A percentile compares a stretch with the other conserved stretches of the same genome.
These are phyloP conservation scores for Oligia strigilis DNA, from an alignment of 2,888 invertebrate genomes.

Conservation along the genomic window DNA sequence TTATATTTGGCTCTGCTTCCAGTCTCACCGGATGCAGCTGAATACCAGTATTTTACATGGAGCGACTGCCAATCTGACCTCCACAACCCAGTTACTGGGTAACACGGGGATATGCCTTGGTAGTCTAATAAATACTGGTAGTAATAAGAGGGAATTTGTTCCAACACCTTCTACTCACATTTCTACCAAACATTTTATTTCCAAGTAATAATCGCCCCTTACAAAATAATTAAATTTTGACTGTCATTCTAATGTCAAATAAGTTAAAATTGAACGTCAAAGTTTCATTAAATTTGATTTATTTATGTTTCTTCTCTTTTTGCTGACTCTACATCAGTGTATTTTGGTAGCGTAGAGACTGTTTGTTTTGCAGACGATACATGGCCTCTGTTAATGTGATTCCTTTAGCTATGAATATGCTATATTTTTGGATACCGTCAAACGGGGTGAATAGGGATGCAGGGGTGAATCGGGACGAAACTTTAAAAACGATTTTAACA, in stretches of 20 bases:
- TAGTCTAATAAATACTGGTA: background rate
- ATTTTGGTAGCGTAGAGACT: constrained; percentile 45
- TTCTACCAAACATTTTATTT: background rate
- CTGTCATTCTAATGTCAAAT: constrained; percentile 21
- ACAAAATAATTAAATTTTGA: constrained; percentile 7
- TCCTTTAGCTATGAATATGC: constrained; percentile 41
- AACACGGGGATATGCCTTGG: background rate
- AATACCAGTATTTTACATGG: background rate
- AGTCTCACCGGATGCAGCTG: background rate
- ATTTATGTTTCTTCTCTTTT: background rate
- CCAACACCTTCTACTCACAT: background rate
- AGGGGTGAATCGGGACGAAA: too few species aligned
- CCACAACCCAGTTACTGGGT: background rate
- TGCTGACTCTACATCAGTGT: constrained; percentile 26
- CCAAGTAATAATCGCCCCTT: background rate
- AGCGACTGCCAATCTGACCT: background rate
- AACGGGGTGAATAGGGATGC: too few species aligned
- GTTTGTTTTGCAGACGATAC: constrained; percentile 59
- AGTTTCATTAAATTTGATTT: background rate
- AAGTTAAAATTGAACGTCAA: background rate
- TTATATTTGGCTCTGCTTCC: background rate
- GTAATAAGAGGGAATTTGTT: background rate
- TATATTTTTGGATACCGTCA: constrained; percentile 43
- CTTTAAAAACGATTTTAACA: too few species aligned
- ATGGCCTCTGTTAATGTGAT: constrained; percentile 42